Evolutionary conservation across 2,113 vertebrate genomes (phyloP).

Genomic region (Thomomys bottae): DNA sequence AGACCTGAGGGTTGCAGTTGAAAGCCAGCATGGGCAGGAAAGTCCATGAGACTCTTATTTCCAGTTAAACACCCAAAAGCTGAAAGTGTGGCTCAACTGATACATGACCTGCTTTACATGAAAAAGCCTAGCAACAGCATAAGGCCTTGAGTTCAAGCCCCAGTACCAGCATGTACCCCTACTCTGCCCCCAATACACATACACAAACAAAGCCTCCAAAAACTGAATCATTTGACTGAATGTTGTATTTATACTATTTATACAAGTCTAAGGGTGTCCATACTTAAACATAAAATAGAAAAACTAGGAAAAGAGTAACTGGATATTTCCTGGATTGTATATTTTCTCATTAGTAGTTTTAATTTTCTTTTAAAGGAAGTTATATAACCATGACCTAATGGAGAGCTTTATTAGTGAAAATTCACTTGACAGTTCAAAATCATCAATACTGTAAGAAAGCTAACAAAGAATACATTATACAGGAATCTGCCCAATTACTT

Average conservation of each 20-base stretch:
- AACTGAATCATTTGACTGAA: not conserved
- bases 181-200: not conserved
- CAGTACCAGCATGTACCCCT: too few species aligned
- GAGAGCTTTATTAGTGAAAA: constrained; percentile 24
- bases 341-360: not conserved
- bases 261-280: not conserved
- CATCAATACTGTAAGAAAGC: constrained; percentile 42
- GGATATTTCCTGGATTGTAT: not conserved
- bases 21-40: too few species aligned
- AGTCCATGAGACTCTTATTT: too few species aligned
- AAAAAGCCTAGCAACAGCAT: too few species aligned
- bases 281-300: not conserved
- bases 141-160: too few species aligned
- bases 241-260: not conserved
- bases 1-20: too few species aligned
- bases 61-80: too few species aligned
- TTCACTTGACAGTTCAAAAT: not conserved
- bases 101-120: too few species aligned
- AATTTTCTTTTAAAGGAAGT: constrained; percentile 18
- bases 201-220: not conserved
- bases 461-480: constrained; percentile 6
- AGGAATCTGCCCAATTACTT: not conserved
- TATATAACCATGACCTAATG: not conserved
- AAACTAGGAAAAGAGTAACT: not conserved
- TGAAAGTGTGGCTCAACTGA: too few species aligned